Conservation (phyloP, 2,888 invertebrate genomes). For the Chirona hameri region DNA sequence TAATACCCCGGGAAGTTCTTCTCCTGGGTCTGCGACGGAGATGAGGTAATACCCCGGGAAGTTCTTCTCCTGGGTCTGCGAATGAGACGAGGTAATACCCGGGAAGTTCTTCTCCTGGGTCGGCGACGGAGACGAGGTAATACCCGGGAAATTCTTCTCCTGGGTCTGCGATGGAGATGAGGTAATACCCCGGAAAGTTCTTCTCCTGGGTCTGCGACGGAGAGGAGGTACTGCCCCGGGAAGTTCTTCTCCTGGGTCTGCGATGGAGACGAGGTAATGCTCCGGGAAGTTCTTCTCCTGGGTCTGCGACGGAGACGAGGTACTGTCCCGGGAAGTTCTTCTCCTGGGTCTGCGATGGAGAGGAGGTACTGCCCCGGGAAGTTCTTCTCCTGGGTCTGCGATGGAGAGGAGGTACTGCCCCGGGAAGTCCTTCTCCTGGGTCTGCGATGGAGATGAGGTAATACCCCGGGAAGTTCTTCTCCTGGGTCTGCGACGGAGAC, state of each 20-base stretch:
- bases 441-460: conserved; percentile 35
- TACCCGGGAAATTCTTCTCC: conserved; percentile 29
- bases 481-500: conserved; percentile 38
- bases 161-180: conserved; percentile 38
- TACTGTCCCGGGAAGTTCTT: conserved; percentile 22
- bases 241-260: conserved; percentile 37
- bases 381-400: conserved; percentile 37
- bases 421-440: conserved; percentile 35
- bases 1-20: conserved; percentile 24
- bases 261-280: conserved; percentile 32
- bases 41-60: conserved; percentile 10
- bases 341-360: conserved; percentile 38
- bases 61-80: conserved; percentile 37
- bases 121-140: conserved; percentile 34
- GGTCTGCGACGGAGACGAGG: conserved; percentile 36
- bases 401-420: conserved; percentile 30
- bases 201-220: conserved; percentile 38
- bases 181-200: conserved; percentile 23
- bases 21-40: conserved; percentile 38
- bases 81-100: conserved; percentile 29
- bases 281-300: conserved; percentile 34
- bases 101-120: conserved; percentile 36
- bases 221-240: background rate
- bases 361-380: conserved; percentile 10
- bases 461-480: conserved; percentile 27